phyloP scores from a whole-genome alignment of 2,888 invertebrate species.

The Linnaemya tessellans region DNA sequence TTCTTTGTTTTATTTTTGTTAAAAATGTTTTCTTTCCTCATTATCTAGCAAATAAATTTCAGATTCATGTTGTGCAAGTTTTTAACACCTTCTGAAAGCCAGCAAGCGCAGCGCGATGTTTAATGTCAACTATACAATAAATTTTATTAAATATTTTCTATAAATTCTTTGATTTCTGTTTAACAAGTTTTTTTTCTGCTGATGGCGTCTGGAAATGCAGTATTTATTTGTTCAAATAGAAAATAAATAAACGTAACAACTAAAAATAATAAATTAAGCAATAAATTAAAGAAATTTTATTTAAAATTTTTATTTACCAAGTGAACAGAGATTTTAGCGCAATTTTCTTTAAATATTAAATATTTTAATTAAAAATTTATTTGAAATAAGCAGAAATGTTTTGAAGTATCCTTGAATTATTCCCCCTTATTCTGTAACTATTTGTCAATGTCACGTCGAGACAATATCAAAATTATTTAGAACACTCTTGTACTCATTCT shows the following conservation, averaged over 20 bases:
- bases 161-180: too few species aligned
- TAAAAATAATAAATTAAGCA: not conserved
- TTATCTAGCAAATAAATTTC: constrained; percentile 30
- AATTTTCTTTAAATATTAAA: too few species aligned
- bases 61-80: constrained; percentile 56
- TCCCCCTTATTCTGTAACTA: too few species aligned
- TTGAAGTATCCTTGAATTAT: too few species aligned
- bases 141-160: constrained; percentile 8
- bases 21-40: constrained; percentile 48
- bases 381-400: too few species aligned
- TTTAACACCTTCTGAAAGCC: constrained; percentile 41
- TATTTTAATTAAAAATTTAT: too few species aligned
- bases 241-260: constrained; percentile 21
- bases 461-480: too few species aligned
- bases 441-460: too few species aligned
- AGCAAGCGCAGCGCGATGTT: not conserved
- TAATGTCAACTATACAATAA: not conserved
- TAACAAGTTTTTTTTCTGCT: not conserved
- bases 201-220: constrained; percentile 16
- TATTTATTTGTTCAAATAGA: constrained; percentile 34
- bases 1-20: not conserved
- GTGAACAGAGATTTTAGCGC: too few species aligned
- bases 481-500: too few species aligned
- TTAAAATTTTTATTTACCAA: not conserved
- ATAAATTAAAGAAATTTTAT: not conserved